Evolutionary conservation across 37 sponge, comb jelly and placozoan genomes (phyloP).

Genomic region (Geodia barretti): DNA sequence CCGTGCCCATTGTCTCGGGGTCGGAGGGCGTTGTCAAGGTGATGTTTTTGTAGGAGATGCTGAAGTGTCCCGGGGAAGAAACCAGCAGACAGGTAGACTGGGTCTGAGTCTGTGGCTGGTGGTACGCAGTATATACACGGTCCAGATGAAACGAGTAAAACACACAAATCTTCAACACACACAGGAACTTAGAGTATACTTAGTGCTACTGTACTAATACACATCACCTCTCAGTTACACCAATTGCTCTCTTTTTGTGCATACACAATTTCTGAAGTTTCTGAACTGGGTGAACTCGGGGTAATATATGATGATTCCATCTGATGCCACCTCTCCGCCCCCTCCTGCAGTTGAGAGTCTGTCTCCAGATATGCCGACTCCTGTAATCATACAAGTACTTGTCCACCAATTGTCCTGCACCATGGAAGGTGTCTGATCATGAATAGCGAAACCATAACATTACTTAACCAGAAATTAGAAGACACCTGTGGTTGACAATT

Average conservation of each 20-base stretch:
- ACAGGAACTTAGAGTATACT: no score
- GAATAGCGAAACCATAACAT: no score
- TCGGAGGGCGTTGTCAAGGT: not conserved
- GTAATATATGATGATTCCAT: not conserved
- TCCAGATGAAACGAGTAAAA: no score
- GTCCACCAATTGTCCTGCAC: no score
- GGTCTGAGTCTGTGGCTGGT: not conserved
- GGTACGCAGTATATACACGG: no score
- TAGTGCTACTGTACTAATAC: no score
- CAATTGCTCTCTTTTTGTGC: no score
- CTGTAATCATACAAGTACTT: not conserved
- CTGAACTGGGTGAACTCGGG: constrained; percentile 9
- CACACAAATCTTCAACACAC: no score
- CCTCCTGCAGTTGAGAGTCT: not conserved
- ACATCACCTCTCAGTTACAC: no score
- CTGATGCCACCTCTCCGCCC: not conserved
- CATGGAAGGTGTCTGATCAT: no score
- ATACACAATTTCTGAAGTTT: constrained; percentile 15
- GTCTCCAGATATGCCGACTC: not conserved
- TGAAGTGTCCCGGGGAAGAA: constrained; percentile 1
- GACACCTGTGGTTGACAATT: not conserved
- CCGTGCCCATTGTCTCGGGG: not conserved
- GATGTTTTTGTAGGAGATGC: constrained; percentile 1
- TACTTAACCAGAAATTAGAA: no score
- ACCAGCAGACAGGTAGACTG: not conserved